Conservation (phyloP, 1,140 invertebrate species). For the Globodera ellingtonae region DNA sequence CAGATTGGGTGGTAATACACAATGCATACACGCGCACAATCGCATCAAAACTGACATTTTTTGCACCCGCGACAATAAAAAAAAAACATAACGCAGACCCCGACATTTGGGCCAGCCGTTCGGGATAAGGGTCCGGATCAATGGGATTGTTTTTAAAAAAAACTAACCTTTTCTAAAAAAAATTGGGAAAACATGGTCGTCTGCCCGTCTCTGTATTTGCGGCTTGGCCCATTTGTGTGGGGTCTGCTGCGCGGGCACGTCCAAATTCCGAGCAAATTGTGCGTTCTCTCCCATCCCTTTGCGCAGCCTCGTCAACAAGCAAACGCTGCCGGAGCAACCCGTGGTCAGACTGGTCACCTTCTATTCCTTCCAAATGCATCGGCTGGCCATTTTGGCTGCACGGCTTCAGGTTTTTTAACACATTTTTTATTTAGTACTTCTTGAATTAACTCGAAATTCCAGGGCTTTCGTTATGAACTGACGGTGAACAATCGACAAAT, state of each 20-base stretch:
- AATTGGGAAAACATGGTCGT: too few species aligned
- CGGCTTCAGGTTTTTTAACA: slow-evolving; percentile 48
- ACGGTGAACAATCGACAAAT: slow-evolving; percentile 52
- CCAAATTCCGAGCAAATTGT: not conserved
- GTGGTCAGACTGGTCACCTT: slow-evolving; percentile 56
- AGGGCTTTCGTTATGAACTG: slow-evolving; percentile 61
- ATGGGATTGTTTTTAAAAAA: slow-evolving; percentile 21
- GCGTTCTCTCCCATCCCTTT: not conserved
- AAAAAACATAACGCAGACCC: not conserved
- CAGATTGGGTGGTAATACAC: slow-evolving; percentile 46
- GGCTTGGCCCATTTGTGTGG: not conserved
- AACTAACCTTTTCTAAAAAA: too few species aligned
- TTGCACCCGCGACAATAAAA: not conserved
- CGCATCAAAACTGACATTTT: too few species aligned
- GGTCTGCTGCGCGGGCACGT: not conserved
- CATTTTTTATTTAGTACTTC: not conserved
- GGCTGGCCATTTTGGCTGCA: slow-evolving; percentile 58
- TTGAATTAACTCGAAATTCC: slow-evolving; percentile 22
- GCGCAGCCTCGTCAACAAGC: slow-evolving; percentile 54
- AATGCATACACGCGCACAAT: not conserved
- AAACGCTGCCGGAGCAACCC: slow-evolving; percentile 49
- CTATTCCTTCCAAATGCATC: slow-evolving; percentile 63
- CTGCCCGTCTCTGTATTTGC: not conserved
- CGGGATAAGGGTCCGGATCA: not conserved
- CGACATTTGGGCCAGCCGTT: too few species aligned